Base-by-base conservation (phyloP, 2,113 vertebrate species). In the Mirounga angustirostris region DNA sequence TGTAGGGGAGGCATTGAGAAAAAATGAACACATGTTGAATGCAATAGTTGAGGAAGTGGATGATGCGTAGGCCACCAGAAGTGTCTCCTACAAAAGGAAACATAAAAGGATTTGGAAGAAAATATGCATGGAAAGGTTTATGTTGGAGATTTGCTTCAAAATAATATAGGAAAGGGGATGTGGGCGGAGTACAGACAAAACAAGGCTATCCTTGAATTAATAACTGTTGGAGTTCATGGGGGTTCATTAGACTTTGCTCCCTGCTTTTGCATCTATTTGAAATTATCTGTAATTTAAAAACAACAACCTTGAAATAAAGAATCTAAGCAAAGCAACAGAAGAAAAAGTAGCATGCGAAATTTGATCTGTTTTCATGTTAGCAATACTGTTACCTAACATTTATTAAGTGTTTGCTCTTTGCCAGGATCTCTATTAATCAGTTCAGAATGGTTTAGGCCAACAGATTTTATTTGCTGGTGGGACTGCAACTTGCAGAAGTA, bases 281-380 rank as follows among this genome's bases (percentile, higher is more conserved):
- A 93, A 86, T 92, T 24, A 87, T 46, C 69, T 83, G 11, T 91
- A 43, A 69, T 94, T 87, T 36, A 81, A 58, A 87, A 43, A 36
- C 69, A 52, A 43, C 5, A 3, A 3, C 26, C 46, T 36, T 56
- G 14, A 78, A 74, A 50, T 40, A 73, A 89, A 61, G 61, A 79
- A 43, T 19, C 22, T 3, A 76, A 74, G 58, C n/a, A 87, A 95
- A 92, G 36, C 36, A 92, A 65, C 5, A 76, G 22, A 56, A 81
- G 67, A 28, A 50, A 80, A 71, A 46, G n/a, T 26, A 82, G 46
- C 36, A 61, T 13, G 4, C n/a, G 61, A 71, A 65, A 50, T 30
- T 19, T 82, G 28, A 4, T 69, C 36, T 58, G 6, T 63, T 16
- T 82, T 33, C 26, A 7, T 76, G 7, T 43, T 40, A 69, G 59